These are phyloP conservation scores for Ceyx melanurus DNA, from an alignment of 2,113 vertebrate species.

Conservation along the genomic window DNA sequence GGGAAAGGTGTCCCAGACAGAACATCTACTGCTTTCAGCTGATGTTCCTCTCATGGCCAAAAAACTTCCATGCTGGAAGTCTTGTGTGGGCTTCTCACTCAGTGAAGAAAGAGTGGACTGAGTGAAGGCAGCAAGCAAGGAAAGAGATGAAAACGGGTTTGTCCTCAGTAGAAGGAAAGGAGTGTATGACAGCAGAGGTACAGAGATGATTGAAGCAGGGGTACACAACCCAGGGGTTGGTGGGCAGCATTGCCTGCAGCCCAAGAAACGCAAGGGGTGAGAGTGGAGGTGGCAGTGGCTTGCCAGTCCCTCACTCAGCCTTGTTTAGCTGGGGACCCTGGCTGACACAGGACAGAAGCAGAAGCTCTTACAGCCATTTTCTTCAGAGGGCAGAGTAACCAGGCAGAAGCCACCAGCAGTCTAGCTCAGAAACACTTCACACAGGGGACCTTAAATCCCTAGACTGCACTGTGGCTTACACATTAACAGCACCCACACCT, in stretches of 20 bases:
- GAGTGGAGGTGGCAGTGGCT: background rate
- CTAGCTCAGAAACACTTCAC: background rate
- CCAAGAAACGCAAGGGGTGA: background rate
- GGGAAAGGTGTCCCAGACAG: background rate
- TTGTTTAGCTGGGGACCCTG: background rate
- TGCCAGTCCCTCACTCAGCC: background rate
- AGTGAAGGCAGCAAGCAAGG: background rate
- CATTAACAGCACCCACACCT: background rate
- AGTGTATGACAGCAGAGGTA: background rate
- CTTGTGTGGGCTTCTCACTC: background rate
- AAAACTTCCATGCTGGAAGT: background rate
- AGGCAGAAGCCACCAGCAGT: background rate
- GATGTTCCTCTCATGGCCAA: background rate
- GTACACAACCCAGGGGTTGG: background rate
- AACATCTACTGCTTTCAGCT: background rate
- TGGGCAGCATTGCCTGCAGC: background rate
- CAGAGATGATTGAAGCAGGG: background rate
- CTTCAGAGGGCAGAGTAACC: background rate
- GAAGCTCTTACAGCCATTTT: slow-evolving; percentile 45
- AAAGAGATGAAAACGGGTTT: background rate
- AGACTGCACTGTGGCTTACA: slow-evolving; percentile 15
- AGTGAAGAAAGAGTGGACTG: background rate
- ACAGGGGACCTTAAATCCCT: background rate
- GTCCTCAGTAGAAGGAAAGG: background rate
- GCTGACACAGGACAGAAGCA: background rate